Evolutionary conservation across 2,888 invertebrate species (phyloP), one percentile per base, ranked within the genome.

Genomic region (Dynastes grantii): DNA sequence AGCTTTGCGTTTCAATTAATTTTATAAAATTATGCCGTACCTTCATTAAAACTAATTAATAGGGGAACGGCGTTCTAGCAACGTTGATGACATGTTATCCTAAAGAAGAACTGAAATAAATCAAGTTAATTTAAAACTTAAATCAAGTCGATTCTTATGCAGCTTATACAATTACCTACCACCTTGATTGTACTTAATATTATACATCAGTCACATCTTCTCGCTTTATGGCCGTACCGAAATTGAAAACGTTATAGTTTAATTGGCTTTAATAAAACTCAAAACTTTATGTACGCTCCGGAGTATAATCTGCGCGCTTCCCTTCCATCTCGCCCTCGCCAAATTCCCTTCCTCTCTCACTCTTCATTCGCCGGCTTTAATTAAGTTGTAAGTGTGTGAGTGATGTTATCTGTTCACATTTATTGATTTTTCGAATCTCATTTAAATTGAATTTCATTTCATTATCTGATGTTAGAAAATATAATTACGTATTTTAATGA

Each of bases 231-330:
- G 83, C 83, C 80, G 83, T 85, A 84, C 73, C 84, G 85, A 86
- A 87, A 86, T 87, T 86, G 86, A 86, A 86, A 86, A 85, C 84
- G 86, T 84, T 85, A 86, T 87, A 86, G 86, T 87, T 87, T 87
- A 86, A 87, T 87, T 87, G 85, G 84, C 85, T 85, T 84, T 84
- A 85, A 86, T 87, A 86, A 87, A 86, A 87, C 84, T 86, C 85
- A 86, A 86, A 85, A 76, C 67, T 65, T 76, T 76, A 76, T 65
- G 65, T 73, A 73, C 73, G 73, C 73, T 40, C 61, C 61, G 61
- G 73, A 73, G 61, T 40, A 73, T 73, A 73, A 73, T 73, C 73
- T 40, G 45, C 49, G 45, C 51, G 27, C 55, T 37, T 37, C 71
- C 58, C 40, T 51, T 13, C 40, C 45, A 22, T 13, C 73, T 40